Evolutionary conservation across 1,140 invertebrate species (phyloP).

Genomic region (Daktulosphaira vitifoliae): DNA sequence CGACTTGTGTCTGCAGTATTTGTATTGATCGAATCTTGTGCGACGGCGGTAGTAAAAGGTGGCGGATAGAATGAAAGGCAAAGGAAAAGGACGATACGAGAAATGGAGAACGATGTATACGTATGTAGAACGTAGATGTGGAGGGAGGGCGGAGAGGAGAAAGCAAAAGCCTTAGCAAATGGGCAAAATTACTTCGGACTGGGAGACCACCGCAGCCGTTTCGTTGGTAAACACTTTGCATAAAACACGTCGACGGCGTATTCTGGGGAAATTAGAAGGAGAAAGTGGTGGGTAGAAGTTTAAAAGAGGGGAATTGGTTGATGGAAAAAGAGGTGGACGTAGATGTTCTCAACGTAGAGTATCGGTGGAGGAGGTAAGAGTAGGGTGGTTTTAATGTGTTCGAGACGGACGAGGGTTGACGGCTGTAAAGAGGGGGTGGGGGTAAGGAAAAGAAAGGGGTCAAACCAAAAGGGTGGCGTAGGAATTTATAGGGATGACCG

Average conservation of each 20-base stretch:
- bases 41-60: neutral
- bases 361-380: neutral
- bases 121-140: neutral
- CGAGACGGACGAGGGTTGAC: too few relatives aligned
- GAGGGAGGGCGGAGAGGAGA: neutral
- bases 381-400: too few relatives aligned
- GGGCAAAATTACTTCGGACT: constrained; percentile 20
- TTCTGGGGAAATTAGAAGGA: neutral
- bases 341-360: too few relatives aligned
- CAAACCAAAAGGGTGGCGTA: constrained; percentile 1
- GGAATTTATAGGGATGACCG: constrained; percentile 27
- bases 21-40: constrained; percentile 30
- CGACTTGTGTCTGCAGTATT: constrained; percentile 17
- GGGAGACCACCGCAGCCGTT: constrained; percentile 4
- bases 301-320: neutral
- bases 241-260: constrained; percentile 23
- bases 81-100: neutral
- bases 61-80: constrained; percentile 11
- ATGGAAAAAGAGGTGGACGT: neutral
- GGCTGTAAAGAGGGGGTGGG: neutral
- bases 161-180: constrained; percentile 10
- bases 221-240: constrained; percentile 31
- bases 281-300: neutral
- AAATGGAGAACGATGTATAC: neutral
- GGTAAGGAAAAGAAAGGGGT: constrained; percentile 1